Base-by-base conservation (phyloP, 1,140 invertebrate species). In the Berghia stephanieae region DNA sequence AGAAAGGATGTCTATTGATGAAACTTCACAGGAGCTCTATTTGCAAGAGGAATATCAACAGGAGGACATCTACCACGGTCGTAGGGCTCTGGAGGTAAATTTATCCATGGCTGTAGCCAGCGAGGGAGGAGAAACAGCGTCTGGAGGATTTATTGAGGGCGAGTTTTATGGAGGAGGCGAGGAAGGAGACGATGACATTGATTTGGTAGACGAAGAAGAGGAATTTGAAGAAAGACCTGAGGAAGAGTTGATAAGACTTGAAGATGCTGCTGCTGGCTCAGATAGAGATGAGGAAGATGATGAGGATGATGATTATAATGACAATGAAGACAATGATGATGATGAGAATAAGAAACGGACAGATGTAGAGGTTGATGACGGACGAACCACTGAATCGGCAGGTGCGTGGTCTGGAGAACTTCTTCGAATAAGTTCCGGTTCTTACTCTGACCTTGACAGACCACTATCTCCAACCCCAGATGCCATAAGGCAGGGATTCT, bases 231-330 rank as follows among this genome's bases (percentile, higher is more conserved):
- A 89, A 78, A 87, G 88, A 71, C 78, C 82, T 34, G 83, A 87
- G 72, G 78, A 83, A 78, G 84, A 81, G 63, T 75, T 87, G 68
- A 68, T 90, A 21, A 88, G 87, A 69, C 74, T 89, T 34, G 90
- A 91, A 83, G 90, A 91, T 77, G 85, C 81, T 42, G 87, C 86
- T 75, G 86, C 89, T 75, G 89, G 89, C 70, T 88, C 87, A 66
- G 89, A 91, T 83, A 88, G 90, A 77, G 78, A 89, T 18, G 86
- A 89, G 81, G 78, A 80, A n/a, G 36, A 69, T 21, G 67, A 72
- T 44, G n/a, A 5, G n/a, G 67, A 72, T 44, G n/a, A 5, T 40
- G 60, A 49, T 18, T 49, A 31, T 60, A 27, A 27, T 43, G 76
- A 77, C 42, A 70, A 21, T 10, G 27, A 49, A 74, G 66, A 63